These are phyloP conservation scores for Thunnus thynnus DNA, from an alignment of 2,113 vertebrate genomes.

Conservation along the genomic window DNA sequence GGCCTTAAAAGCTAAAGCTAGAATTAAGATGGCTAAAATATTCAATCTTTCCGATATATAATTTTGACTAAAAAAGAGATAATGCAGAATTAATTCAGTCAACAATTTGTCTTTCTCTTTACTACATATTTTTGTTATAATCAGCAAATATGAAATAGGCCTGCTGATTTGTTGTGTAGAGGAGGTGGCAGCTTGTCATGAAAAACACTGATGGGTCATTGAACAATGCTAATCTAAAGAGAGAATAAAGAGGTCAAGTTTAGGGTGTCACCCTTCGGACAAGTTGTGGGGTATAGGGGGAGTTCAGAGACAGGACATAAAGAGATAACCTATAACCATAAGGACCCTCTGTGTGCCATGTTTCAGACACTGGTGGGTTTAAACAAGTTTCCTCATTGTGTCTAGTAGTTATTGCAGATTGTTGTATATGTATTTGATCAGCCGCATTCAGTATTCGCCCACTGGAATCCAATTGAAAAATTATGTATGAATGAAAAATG, in stretches of 20 bases:
- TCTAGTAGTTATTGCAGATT: background rate
- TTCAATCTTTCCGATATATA: too few species aligned
- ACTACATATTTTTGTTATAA: background rate
- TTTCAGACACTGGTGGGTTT: background rate
- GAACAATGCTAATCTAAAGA: conserved; percentile 31
- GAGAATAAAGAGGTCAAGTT: conserved; percentile 45
- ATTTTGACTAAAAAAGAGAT: too few species aligned
- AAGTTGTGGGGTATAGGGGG: background rate
- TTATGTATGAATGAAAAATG: background rate
- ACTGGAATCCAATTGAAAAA: background rate
- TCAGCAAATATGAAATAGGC: background rate
- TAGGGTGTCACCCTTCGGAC: conserved; percentile 39
- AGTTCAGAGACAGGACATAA: conserved; percentile 25
- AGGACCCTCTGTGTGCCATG: background rate
- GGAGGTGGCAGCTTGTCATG: conserved; percentile 4
- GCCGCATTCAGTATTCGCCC: background rate
- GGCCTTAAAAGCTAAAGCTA: background rate
- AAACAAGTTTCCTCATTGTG: background rate
- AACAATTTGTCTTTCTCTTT: background rate
- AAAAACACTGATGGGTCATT: background rate
- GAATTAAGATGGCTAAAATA: background rate
- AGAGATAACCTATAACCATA: conserved; percentile 35
- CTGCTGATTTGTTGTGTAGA: background rate
- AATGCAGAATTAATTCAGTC: background rate
- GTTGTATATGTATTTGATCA: background rate